These are phyloP conservation scores for Plusia festucae DNA, from an alignment of 2,888 invertebrate genomes.

Conservation along the genomic window DNA sequence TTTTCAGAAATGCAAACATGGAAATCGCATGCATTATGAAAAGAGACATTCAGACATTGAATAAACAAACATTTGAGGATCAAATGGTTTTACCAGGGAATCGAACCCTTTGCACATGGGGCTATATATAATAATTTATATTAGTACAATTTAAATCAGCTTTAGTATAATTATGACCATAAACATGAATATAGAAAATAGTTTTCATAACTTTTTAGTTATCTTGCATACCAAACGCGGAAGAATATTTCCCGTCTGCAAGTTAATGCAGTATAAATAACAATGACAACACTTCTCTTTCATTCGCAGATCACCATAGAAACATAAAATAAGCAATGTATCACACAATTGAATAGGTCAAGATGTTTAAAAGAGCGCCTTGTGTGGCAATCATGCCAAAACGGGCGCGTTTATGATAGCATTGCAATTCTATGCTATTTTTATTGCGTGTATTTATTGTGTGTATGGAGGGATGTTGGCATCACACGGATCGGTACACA, in stretches of 20 bases:
- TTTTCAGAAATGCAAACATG: no score
- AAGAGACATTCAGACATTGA: no score
- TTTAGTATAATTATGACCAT: background rate
- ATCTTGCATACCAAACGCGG: background rate
- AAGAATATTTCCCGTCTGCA: slow-evolving; percentile 11
- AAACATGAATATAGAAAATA: background rate
- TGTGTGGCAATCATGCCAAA: slow-evolving; percentile 72
- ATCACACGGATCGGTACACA: slow-evolving; percentile 53
- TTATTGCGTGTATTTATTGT: slow-evolving; percentile 67
- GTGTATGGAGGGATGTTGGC: slow-evolving; percentile 66
- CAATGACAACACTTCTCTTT: slow-evolving; percentile 26
- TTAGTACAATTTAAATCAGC: background rate
- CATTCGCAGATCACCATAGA: slow-evolving; percentile 30
- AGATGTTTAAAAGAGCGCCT: slow-evolving; percentile 51
- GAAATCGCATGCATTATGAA: no score
- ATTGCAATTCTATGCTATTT: slow-evolving; percentile 68
- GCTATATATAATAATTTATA: no score
- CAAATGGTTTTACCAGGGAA: no score
- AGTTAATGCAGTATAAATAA: slow-evolving; percentile 20
- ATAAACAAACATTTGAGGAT: no score
- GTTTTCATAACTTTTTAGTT: background rate
- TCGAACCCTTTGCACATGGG: no score
- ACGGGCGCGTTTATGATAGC: slow-evolving; percentile 65
- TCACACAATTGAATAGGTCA: slow-evolving; percentile 56
- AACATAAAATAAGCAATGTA: slow-evolving; percentile 46